phyloP scores from a whole-genome alignment of 2,888 invertebrate species.

The Pemphredon lugubris region DNA sequence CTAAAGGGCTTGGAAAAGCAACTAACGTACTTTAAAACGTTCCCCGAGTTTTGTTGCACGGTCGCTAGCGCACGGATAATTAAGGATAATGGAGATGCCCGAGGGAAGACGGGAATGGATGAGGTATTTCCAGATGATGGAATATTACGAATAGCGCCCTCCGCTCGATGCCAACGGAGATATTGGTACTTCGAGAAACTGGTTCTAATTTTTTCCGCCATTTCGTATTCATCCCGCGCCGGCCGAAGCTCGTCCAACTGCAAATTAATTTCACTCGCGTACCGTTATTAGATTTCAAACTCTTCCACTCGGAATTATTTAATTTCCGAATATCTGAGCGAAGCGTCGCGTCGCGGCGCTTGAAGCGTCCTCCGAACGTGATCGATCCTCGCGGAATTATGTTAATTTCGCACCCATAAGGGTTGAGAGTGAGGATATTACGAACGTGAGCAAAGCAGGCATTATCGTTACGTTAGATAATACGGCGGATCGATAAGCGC shows the following conservation, averaged over 20 bases:
- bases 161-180: conserved; percentile 40
- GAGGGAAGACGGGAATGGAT: conserved; percentile 63
- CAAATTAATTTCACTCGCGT: not conserved
- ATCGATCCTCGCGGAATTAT: too few species aligned
- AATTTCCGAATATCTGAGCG: too few species aligned
- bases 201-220: conserved; percentile 46
- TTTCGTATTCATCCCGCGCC: conserved; percentile 26
- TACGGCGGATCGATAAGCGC: too few species aligned
- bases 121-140: conserved; percentile 63
- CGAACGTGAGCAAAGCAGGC: too few species aligned
- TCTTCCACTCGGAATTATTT: too few species aligned
- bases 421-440: too few species aligned
- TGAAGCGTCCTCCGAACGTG: too few species aligned
- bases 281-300: too few species aligned
- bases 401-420: too few species aligned
- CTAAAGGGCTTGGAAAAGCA: conserved; percentile 53
- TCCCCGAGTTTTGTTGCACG: conserved; percentile 57
- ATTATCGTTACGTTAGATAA: too few species aligned
- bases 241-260: not conserved
- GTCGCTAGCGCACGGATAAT: conserved; percentile 64
- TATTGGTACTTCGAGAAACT: conserved; percentile 48
- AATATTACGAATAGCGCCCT: conserved; percentile 63
- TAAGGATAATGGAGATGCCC: conserved; percentile 68
- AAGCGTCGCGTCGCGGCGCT: too few species aligned
- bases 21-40: conserved; percentile 15